Conservation (phyloP, 2,797 vertebrate genomes). For the Heteromormyrus szaboi region DNA sequence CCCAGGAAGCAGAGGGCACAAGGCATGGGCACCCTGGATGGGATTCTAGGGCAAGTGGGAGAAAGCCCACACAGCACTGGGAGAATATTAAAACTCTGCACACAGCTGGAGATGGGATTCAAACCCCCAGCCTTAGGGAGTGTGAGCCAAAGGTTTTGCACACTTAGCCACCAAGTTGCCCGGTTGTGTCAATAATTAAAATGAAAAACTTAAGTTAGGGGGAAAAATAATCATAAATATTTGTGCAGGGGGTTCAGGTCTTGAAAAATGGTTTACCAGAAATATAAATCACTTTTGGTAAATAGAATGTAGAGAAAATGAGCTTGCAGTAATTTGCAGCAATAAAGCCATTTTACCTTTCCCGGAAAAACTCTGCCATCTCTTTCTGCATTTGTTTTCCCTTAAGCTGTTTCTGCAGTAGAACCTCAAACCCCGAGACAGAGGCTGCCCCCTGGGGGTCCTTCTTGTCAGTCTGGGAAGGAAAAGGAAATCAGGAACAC, state of each 20-base stretch:
- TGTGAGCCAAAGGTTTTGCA: neutral
- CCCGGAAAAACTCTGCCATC: slow-evolving; percentile 93
- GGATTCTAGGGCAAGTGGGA: neutral
- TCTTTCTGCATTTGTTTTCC: slow-evolving; percentile 98
- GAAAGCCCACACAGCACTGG: neutral
- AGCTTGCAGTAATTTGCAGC: neutral
- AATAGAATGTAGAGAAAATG: neutral
- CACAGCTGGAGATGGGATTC: neutral
- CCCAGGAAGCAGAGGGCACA: neutral
- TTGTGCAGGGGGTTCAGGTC: neutral
- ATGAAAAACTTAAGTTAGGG: neutral
- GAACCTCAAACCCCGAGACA: slow-evolving; percentile 86
- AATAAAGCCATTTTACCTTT: slow-evolving; percentile 68
- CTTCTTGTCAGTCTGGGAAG: slow-evolving; percentile 80
- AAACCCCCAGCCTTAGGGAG: neutral
- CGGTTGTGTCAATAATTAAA: neutral
- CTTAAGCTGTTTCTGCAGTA: slow-evolving; percentile 94
- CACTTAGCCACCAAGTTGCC: neutral
- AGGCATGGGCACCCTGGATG: neutral
- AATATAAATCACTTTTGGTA: neutral
- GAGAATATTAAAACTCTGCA: neutral
- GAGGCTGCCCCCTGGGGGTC: slow-evolving; percentile 83
- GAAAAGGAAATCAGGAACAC: slow-evolving; percentile 35
- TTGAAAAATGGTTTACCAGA: neutral
- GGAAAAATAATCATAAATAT: neutral